Evolutionary conservation across 2,797 vertebrate genomes (phyloP).

Genomic region (Labeo calbasu): DNA sequence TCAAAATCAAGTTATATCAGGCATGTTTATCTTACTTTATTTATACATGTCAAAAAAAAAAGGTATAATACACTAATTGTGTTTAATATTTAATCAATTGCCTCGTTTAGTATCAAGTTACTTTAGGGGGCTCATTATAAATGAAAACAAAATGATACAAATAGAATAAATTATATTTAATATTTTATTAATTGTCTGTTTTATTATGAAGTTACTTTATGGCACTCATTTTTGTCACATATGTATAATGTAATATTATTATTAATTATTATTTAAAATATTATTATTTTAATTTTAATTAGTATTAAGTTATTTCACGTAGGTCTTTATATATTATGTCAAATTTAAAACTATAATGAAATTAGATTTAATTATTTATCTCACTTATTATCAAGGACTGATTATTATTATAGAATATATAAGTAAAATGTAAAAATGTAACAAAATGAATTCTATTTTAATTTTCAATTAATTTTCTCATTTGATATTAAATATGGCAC

Average conservation of each 20-base stretch:
- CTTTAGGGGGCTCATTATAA: too few relatives aligned
- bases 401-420: not conserved
- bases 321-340: not conserved
- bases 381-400: not conserved
- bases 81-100: not conserved
- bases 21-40: not conserved
- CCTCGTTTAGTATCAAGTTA: not conserved
- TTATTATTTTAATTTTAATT: not conserved
- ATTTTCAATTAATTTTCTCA: not conserved
- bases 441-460: not conserved
- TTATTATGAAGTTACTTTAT: not conserved
- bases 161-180: not conserved
- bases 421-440: not conserved
- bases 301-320: not conserved
- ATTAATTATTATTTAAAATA: not conserved
- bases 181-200: not conserved
- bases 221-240: not conserved
- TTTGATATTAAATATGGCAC: not conserved
- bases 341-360: not conserved
- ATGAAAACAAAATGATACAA: not conserved
- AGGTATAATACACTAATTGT: not conserved
- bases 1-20: not conserved
- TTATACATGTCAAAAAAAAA: not conserved
- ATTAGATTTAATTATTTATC: not conserved
- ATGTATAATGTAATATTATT: too few relatives aligned